Evolutionary conservation across 1,140 invertebrate species (phyloP), one percentile per base, ranked within the genome.

Genomic region (Macrostomum lignano): DNA sequence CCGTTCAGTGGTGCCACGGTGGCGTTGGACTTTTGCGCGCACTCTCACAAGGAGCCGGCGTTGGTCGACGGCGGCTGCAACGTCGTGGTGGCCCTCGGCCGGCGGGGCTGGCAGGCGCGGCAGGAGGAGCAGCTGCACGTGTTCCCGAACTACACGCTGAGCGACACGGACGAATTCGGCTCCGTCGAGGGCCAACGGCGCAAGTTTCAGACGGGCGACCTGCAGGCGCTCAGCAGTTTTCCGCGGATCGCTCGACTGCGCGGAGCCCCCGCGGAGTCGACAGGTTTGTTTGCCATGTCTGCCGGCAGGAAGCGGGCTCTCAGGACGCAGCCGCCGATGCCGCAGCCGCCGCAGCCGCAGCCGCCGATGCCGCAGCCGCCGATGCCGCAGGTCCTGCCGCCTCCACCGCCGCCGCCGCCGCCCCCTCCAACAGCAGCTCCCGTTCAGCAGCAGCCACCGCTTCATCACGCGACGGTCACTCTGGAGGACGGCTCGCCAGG

Each of bases 61-160:
- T 88, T 91, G 48, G 88, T 91, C 78, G 75, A 79, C 54, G 82
- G 86, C 49, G 81, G 81, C 22, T 82, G 77, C 51, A 91, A 82
- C 21, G 77, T 81, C 38, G 81, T 86, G 29, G 78, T 86, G 3
- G 81, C 76, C 1, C 59, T 91, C 19, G 74, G 75, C 2, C 74
- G 84, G 49, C 58, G 74, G 41, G 61, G 67, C 2, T 53, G 76
- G 3, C 54, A 60, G 4, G 76, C 74, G 52, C 65, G 72, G 2
- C 66, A 72, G 23, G 77, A 86, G 51, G 82, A 88, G 54, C 82
- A 91, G 47, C 63, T 86, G 21, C 84, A 91, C 51, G 77, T 88
- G 10, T 57, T 93, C 34, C 81, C 82, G 1, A 58, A 86, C 15
- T 88, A 91, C 48, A 68, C 78, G 10, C 66, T 86, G 45, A 81